Evolutionary conservation across 2,888 invertebrate genomes (phyloP).

Genomic region (Pemphredon lugubris): DNA sequence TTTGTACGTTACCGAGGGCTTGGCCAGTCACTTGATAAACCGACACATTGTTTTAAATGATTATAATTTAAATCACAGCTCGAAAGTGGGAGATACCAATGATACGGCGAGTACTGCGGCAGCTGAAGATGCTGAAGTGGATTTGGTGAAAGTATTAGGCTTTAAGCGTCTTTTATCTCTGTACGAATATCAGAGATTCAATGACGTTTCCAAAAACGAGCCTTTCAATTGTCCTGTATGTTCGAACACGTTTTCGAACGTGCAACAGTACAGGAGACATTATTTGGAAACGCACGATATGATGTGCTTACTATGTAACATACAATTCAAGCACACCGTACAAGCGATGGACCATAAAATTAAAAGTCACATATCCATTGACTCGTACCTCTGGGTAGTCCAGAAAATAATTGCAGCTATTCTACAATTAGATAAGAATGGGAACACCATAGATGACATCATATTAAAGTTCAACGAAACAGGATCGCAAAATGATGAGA

Average conservation of each 20-base stretch:
- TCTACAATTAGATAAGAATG: conserved; percentile 1
- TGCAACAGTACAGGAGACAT: conserved; percentile 25
- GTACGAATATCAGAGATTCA: conserved; percentile 37
- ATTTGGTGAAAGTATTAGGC: conserved; percentile 23
- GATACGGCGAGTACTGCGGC: background rate
- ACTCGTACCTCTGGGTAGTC: conserved; percentile 34
- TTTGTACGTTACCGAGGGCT: background rate
- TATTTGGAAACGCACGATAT: conserved; percentile 32
- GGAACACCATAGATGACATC: conserved; percentile 19
- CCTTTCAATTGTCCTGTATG: conserved; percentile 26
- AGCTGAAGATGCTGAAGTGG: conserved; percentile 2
- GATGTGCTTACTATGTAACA: conserved; percentile 39
- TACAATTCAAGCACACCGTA: conserved; percentile 21
- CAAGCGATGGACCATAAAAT: conserved; percentile 45
- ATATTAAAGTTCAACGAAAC: conserved; percentile 18
- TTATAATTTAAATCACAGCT: too few species aligned
- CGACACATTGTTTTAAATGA: conserved; percentile 18
- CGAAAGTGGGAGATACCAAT: background rate
- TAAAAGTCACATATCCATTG: conserved; percentile 24
- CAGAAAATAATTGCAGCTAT: conserved; percentile 22
- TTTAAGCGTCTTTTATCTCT: conserved; percentile 25
- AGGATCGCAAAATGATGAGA: background rate
- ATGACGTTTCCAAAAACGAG: background rate
- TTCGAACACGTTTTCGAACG: conserved; percentile 11
- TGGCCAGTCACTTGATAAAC: conserved; percentile 23